Evolutionary conservation across 2,113 vertebrate species (phyloP), one percentile per base, ranked within the genome.

Genomic region (Microcebus murinus): DNA sequence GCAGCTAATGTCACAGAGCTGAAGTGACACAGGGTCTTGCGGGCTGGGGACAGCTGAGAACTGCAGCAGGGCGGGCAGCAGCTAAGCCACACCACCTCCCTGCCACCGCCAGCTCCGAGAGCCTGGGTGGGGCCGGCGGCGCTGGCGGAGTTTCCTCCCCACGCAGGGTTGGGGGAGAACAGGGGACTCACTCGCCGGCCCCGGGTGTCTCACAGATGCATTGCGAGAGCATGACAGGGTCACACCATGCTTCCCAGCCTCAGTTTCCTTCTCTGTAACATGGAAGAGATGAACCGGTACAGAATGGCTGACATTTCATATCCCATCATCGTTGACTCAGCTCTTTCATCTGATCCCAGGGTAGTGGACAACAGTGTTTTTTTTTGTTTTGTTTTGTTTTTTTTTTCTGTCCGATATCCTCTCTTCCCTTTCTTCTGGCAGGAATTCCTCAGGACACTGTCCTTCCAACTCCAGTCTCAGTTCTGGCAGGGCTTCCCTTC

Each of bases 341-440:
- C 34, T 52, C 21, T 84, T 31, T 79, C 88, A 71, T 52, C 36
- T 3, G 55, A 1, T 31, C 50, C 59, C 27, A 14, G 52, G 45
- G 52, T 4, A 34, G 59, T 6, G 59, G 88, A 15, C 11, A 14
- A 31, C 13, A 12, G 4, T 48, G 57, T 14, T 42, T 50, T 61
- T 6, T 21, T 29, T 14, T 61, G 57, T 14, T 42, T 50, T 61
- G 4, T 21, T 29, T 14, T 61, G 8, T 29, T 14, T 67, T 61
- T 25, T 23, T 61, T 27, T 25, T 48, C 63, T 59, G 17, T 20
- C 45, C 8, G 9, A 52, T 3, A 45, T 23, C 45, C 34, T 70
- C 45, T 87, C 85, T 50, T 70, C 73, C 79, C 39, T 65, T 59
- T 85, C 90, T 90, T 92, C 80, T 39, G 50, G 7, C 63, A 77